phyloP scores from a whole-genome alignment of 2,797 vertebrate species.

The Spinibarbus caldwelli region DNA sequence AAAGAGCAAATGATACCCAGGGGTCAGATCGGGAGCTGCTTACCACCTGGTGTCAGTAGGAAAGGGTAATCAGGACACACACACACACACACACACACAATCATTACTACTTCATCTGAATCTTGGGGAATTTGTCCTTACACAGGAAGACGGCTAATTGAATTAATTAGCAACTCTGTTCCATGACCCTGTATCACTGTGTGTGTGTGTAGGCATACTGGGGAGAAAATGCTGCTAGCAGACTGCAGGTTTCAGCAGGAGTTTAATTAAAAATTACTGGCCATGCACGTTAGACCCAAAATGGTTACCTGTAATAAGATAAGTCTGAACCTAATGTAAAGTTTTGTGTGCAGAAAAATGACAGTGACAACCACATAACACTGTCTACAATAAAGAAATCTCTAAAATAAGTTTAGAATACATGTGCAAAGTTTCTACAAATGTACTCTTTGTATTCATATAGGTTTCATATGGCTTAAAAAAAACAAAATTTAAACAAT shows the following conservation, averaged over 20 bases:
- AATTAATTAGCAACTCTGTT: conserved; percentile 80
- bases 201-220: background rate
- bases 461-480: background rate
- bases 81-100: conserved; percentile 50
- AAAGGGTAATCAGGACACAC: conserved; percentile 76
- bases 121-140: conserved; percentile 74
- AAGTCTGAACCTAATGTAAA: conserved; percentile 14
- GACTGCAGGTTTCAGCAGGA: conserved; percentile 27
- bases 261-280: conserved; percentile 47
- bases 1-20: conserved; percentile 16
- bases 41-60: conserved; percentile 78
- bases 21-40: conserved; percentile 21
- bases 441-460: background rate
- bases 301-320: conserved; percentile 29
- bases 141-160: conserved; percentile 81
- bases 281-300: conserved; percentile 38
- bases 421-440: background rate
- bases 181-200: conserved; percentile 33
- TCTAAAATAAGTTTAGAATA: background rate
- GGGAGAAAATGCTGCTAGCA: background rate
- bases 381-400: background rate
- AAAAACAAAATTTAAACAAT: background rate
- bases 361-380: background rate
- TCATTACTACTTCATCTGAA: conserved; percentile 83
- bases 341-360: background rate